Evolutionary conservation across 2,797 vertebrate species (phyloP), one percentile per base, ranked within the genome.

Genomic region (Sebastes dallii): DNA sequence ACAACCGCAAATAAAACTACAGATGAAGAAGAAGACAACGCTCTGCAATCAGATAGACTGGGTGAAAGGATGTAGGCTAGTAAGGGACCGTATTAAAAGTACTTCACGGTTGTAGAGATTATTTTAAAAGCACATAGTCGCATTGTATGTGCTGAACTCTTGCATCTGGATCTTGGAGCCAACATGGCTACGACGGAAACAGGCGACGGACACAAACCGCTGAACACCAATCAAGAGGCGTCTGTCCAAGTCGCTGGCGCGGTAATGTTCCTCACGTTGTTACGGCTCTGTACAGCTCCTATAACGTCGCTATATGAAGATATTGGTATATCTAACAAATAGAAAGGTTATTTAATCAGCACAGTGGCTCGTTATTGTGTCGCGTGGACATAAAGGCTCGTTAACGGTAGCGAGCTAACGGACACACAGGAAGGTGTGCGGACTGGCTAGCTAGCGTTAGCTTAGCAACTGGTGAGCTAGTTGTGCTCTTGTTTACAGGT

Each of bases 141-240:
- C 2, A 8, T 42, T 67, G 60, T 4, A 30, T 46, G 22, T 9
- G 3, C 14, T 12, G 32, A 71, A 46, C 2, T 5, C 6, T 12
- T 14, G 9, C 4, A 39, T 30, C 32, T 2, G 67, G 70, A 39
- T 42, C 71, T 50, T 18, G 42, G 34, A 56, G 12, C 34, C 30
- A 88, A 84, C 68, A 92, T 90, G 90, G 85, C 83, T 75, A 72
- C 87, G 87, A 75, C 89, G 88, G 91, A 90, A 91, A 81, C 77
- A 5, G 86, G 59, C 73, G 78, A 87, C 16, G 88, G 88, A 86
- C 81, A 74, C n/a, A 25, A 79, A 2, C 59, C 10, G 18, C 72
- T 74, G 62, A 80, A 62, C 76, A 58, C 88, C 90, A 87, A 86
- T 85, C 75, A 86, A 80, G 72, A 55, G 42, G 52, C 72, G 27